phyloP scores from a whole-genome alignment of 1,140 invertebrate genomes.

The Hyposmocoma kahamanoa region DNA sequence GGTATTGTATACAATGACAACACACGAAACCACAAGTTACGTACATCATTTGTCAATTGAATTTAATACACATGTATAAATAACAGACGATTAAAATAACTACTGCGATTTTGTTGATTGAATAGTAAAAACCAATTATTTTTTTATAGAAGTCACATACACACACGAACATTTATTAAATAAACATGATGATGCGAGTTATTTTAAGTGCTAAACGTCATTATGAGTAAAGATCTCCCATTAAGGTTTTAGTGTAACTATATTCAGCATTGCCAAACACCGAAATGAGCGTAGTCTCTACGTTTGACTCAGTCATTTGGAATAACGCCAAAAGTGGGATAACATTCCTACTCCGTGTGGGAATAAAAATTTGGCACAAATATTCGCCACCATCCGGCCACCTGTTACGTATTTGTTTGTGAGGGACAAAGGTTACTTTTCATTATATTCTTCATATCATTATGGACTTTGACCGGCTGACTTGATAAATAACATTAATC shows the following conservation, averaged over 20 bases:
- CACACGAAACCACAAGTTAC: no score
- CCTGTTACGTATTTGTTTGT: conserved; percentile 21
- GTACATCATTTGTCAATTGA: no score
- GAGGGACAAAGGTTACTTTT: neutral
- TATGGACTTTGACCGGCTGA: no score
- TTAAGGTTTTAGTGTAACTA: neutral
- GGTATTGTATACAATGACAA: no score
- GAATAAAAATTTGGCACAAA: conserved; percentile 60
- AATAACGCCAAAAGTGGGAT: conserved; percentile 45
- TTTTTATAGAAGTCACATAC: no score
- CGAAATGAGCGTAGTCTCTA: conserved; percentile 34
- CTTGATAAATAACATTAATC: no score
- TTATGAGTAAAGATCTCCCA: neutral
- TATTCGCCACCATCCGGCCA: conserved; percentile 45
- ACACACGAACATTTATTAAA: neutral
- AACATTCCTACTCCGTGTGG: conserved; percentile 41
- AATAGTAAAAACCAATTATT: no score
- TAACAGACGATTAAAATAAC: no score
- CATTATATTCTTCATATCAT: no score
- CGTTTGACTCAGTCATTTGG: conserved; percentile 58
- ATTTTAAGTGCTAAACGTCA: neutral
- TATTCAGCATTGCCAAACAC: conserved; percentile 48
- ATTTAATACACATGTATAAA: no score
- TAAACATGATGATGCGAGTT: neutral
- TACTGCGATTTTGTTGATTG: no score